Percentiles rank a stretch among this genome's conserved stretches.
Conservation (phyloP, 2,888 invertebrate genomes). For the Serripes groenlandicus region DNA sequence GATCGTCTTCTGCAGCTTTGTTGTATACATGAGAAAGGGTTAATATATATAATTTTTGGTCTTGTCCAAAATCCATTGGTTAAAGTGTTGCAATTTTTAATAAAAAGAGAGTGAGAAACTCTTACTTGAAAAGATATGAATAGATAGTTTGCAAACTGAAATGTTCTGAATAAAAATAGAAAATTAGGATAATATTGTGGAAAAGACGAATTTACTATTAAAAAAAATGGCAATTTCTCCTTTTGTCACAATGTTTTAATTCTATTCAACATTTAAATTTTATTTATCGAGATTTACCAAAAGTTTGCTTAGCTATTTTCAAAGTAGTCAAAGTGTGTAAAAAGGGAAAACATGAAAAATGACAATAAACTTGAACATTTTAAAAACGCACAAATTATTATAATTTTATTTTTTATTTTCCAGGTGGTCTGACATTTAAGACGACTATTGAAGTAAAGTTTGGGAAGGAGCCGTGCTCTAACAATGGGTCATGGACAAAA, state of each 20-base stretch:
- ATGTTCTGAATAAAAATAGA: no score
- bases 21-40: no score
- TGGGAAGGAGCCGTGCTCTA: not conserved
- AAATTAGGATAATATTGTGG: not conserved
- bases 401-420: not conserved
- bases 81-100: no score
- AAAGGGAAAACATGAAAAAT: not conserved
- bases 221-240: not conserved
- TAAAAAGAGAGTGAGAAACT: no score
- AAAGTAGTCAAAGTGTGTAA: not conserved
- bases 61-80: no score
- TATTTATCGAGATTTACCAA: not conserved
- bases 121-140: no score
- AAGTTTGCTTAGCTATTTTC: not conserved
- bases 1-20: no score
- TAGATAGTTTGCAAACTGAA: no score
- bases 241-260: not conserved
- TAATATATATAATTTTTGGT: no score
- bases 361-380: not conserved
- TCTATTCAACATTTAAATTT: not conserved
- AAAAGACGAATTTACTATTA: not conserved
- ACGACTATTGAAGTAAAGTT: not conserved
- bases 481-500: not conserved
- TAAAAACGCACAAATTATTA: not conserved
- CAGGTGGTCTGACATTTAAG: no score